Base-by-base conservation (phyloP, 2,113 vertebrate species). In the Stegostoma tigrinum region DNA sequence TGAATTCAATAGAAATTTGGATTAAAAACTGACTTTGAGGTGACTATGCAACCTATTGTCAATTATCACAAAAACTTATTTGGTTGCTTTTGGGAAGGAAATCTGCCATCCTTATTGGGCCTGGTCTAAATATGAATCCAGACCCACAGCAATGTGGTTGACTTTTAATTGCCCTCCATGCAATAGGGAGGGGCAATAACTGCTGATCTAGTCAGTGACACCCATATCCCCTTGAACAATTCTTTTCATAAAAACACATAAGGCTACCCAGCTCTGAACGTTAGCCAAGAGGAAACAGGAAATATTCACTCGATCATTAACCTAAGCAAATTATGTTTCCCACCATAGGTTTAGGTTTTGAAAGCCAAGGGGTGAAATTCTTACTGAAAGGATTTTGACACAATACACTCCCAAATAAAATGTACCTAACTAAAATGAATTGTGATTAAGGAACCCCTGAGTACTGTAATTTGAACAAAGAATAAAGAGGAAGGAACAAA, bases 231-330 rank as follows among this genome's bases (percentile, higher is more conserved):
- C 55, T 61, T 61, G 55, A 6, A 61, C 55, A 61, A 61, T 61
- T 61, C 8, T 61, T 61, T 61, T 8, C 10, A 8, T 8, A 61
- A 61, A 61, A 61, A 61, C 10, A 6, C 55, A 30, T 90, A 90
- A 61, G 27, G 19, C 80, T 42, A 38, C 80, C 38, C 17, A 42
- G 5, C 21, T 90, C 87, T 6, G 30, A 34, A 61, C 52, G 5
- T 61, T 27, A n/a, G 87, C 52, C 87, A 90, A 90, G 52, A 61
- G 87, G 89, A 93, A 93, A 93, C 34, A 38, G 89, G 55, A 93
- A 66, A 93, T 2, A 30, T 90, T 8, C 66, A 6, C n/a, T 66
- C 8, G 61, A 90, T 66, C 34, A 67, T 67, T 93, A 93, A 93
- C 38, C 55, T 21, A 38, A 93, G 61, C 61, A 64, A 93, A 38